Conservation (phyloP, 2,888 invertebrate genomes). For the Acanthoscelides obtectus region DNA sequence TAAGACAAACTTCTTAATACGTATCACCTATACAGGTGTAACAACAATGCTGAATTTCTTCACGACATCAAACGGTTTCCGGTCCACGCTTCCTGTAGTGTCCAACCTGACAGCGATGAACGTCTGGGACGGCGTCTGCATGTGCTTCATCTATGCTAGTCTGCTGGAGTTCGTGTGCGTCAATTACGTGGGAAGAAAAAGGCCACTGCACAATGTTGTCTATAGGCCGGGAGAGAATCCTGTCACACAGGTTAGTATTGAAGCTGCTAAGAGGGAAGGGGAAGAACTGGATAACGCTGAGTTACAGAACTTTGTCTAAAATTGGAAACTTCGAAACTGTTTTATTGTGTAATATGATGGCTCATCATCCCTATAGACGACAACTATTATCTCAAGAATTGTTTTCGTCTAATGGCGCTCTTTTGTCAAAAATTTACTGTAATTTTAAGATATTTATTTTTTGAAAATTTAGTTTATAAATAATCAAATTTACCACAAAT, state of each 20-base stretch:
- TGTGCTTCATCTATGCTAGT: slow-evolving; percentile 95
- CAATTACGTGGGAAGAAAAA: slow-evolving; percentile 89
- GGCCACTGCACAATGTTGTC: slow-evolving; percentile 84
- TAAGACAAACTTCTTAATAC: background rate
- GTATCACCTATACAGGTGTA: slow-evolving; percentile 62
- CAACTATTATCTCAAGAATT: too few relatives aligned
- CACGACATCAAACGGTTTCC: slow-evolving; percentile 90
- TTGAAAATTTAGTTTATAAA: too few relatives aligned
- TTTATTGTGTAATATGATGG: too few relatives aligned
- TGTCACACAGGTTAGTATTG: slow-evolving; percentile 73
- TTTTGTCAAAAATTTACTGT: too few relatives aligned
- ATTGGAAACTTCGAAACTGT: too few relatives aligned
- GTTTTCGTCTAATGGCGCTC: too few relatives aligned
- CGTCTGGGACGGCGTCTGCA: slow-evolving; percentile 95
- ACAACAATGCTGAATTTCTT: slow-evolving; percentile 98
- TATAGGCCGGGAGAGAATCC: slow-evolving; percentile 88
- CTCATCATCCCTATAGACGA: too few relatives aligned
- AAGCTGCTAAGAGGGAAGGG: background rate
- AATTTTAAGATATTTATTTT: too few relatives aligned
- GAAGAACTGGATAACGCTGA: background rate
- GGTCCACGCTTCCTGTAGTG: slow-evolving; percentile 88
- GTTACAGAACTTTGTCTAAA: background rate
- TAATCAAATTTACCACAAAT: too few relatives aligned
- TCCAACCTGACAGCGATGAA: slow-evolving; percentile 94
- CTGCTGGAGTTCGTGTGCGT: slow-evolving; percentile 92